These are phyloP conservation scores for Ibycter americanus DNA, from an alignment of 2,797 vertebrate species.

Conservation along the genomic window DNA sequence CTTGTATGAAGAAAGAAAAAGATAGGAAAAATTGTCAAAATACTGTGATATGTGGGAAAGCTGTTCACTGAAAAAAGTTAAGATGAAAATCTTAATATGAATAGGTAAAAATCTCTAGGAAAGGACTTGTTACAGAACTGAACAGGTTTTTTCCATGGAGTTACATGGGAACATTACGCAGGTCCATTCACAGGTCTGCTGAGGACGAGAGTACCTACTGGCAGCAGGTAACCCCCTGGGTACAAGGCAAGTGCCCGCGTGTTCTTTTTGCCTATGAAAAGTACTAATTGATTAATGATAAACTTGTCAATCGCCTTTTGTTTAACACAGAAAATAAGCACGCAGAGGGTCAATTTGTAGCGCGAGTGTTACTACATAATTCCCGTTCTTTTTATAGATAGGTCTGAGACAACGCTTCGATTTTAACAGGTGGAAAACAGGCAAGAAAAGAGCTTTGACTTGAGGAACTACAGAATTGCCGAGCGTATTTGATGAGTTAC, in stretches of 20 bases:
- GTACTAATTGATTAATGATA: not conserved
- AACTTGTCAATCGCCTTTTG: not conserved
- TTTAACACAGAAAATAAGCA: not conserved
- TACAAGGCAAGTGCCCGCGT: accelerated
- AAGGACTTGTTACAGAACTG: not conserved
- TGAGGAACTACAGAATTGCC: not conserved
- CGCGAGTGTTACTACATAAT: not conserved
- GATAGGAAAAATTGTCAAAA: not conserved
- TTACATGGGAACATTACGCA: not conserved
- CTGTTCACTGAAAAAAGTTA: not conserved
- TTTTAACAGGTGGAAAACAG: not conserved
- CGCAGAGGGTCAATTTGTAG: not conserved
- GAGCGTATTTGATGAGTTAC: not conserved
- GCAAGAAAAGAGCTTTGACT: not conserved
- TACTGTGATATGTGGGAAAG: not conserved
- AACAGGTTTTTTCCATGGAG: not conserved
- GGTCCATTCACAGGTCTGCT: not conserved
- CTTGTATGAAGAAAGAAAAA: not conserved
- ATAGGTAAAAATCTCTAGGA: not conserved
- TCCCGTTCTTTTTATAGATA: not conserved
- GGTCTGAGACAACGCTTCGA: not conserved
- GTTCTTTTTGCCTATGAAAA: not conserved
- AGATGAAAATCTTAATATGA: not conserved
- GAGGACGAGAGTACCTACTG: not conserved
- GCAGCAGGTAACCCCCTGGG: not conserved